Base-by-base conservation (phyloP, 2,797 vertebrate species). In the Eidolon dupreanum region DNA sequence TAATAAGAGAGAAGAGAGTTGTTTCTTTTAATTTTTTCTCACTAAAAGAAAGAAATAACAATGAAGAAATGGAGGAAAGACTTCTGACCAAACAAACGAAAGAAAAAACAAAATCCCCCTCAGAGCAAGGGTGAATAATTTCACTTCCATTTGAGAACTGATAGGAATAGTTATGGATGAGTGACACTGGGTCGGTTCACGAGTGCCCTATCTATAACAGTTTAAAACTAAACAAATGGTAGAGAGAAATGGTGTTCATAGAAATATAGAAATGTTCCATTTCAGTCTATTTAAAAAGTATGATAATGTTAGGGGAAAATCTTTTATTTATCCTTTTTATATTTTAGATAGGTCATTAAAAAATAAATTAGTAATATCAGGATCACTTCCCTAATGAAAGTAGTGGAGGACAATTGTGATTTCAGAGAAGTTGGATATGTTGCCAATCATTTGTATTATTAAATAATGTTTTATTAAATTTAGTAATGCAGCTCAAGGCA, bases 391-490 rank as follows among this genome's bases (percentile, higher is more conserved):
- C 36, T 94, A 90, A 86, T 57, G 73, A 88, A 90, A 46, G 22
- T 88, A 71, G 2, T 43, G 41, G 22, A 88, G 19, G 12, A 75
- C 9, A 3, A 33, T 24, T 61, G 22, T 33, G 28, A 61, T 83
- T 28, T 86, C 17, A 93, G 31, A 81, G 73, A 88, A 87, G 20
- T 1, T 93, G 31, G 11, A 1, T 38, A 49, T 70, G 31, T 20
- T 79, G 74, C 12, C 49, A 79, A 73, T 92, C 31, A 90, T 87
- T 94, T 70, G 12, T 61, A 70, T 36, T 75, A 93, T 87, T 93
- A 88, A 94, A 82, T 86, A 61, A 88, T 63, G 81, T 71, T 85
- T 82, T 61, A 86, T 95, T 94, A 95, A 77, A 85, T 51, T 78
- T 77, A 86, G 8, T 43, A 93, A 78, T 84, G 9, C 15, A 61